A percentile compares a stretch with the other conserved stretches of the same genome.
Evolutionary conservation across 1,140 invertebrate genomes (phyloP).

Genomic region (Diuraphis noxia): DNA sequence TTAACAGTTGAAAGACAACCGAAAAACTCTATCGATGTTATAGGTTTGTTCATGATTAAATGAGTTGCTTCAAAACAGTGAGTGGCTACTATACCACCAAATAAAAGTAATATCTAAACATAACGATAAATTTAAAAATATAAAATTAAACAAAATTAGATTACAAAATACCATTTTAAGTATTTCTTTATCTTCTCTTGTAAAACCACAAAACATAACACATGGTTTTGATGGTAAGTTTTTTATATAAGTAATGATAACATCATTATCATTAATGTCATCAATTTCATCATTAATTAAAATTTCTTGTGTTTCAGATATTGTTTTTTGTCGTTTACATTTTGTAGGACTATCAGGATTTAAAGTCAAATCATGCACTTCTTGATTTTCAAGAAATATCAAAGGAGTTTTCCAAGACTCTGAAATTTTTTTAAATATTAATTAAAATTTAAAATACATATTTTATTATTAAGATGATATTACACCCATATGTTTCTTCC

Average conservation of each 20-base stretch:
- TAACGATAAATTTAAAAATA: background rate
- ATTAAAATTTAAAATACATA: background rate
- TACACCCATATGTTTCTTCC: background rate
- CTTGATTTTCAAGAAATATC: background rate
- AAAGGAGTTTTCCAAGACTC: conserved; percentile 33
- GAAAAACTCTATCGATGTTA: conserved; percentile 82
- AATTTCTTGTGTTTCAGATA: background rate
- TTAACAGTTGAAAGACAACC: conserved; percentile 76
- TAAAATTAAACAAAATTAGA: background rate
- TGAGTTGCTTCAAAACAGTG: conserved; percentile 77
- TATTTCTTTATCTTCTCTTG: background rate
- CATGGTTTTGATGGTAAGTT: background rate
- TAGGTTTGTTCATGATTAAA: conserved; percentile 77
- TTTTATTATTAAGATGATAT: background rate
- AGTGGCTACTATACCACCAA: conserved; percentile 78
- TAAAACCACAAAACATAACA: conserved; percentile 29
- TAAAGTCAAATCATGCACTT: background rate
- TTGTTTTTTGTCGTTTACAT: conserved; percentile 31
- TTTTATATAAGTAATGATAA: conserved; percentile 5
- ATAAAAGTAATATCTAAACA: conserved; percentile 68
- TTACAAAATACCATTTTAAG: background rate
- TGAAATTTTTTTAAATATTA: background rate
- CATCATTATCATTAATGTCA: background rate
- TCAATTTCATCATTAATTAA: conserved; percentile 19
- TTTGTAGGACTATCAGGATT: background rate